phyloP scores from a whole-genome alignment of 2,797 vertebrate genomes.

The Lateolabrax maculatus region DNA sequence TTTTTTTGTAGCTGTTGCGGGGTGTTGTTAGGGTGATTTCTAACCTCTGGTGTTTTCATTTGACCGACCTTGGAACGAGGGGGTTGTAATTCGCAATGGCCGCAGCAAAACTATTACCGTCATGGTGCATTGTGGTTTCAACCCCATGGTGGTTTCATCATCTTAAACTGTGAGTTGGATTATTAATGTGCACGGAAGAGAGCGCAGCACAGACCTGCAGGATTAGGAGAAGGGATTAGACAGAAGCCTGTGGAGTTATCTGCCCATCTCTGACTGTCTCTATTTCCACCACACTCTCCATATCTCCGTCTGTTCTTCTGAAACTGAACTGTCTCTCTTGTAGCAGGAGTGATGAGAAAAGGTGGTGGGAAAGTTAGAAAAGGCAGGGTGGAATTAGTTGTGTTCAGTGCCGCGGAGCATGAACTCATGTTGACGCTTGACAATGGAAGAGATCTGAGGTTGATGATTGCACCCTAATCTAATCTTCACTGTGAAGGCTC shows the following conservation, averaged over 20 bases:
- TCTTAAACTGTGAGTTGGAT: constrained; percentile 63
- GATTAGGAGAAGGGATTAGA: constrained; percentile 79
- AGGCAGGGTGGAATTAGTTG: constrained; percentile 12
- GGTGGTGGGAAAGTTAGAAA: constrained; percentile 3
- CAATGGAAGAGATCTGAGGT: constrained; percentile 15
- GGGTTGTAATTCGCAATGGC: background rate
- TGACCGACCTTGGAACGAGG: constrained; percentile 12
- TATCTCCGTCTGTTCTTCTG: constrained; percentile 38
- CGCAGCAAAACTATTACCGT: background rate
- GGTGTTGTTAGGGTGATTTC: background rate
- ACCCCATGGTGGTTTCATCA: constrained; percentile 44
- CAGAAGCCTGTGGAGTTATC: constrained; percentile 65
- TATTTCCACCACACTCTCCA: constrained; percentile 45
- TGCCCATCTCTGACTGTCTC: constrained; percentile 64
- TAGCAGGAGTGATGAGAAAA: background rate
- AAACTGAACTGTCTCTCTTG: constrained; percentile 17
- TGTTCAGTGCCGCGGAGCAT: background rate
- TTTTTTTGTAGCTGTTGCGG: background rate
- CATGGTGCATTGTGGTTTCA: constrained; percentile 25
- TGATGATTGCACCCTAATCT: constrained; percentile 19
- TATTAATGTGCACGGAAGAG: constrained; percentile 65
- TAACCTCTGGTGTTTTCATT: constrained; percentile 4
- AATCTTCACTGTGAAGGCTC: background rate
- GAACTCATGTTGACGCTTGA: constrained; percentile 19
- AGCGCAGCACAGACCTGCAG: constrained; percentile 57